Base-by-base conservation (phyloP, 1,140 invertebrate species). In the Apis laboriosa region DNA sequence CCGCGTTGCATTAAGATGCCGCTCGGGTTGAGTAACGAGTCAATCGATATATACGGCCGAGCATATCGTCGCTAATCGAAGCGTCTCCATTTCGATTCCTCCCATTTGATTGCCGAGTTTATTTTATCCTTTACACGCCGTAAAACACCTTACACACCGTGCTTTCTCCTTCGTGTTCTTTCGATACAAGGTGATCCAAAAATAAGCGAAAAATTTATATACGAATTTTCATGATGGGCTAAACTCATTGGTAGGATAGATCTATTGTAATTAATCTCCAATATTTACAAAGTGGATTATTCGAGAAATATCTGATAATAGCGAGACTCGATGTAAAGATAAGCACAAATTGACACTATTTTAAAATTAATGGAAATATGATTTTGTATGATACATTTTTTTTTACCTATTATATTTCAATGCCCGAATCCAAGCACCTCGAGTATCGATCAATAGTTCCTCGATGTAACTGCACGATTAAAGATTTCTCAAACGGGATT, bases 1-100 rank as follows among this genome's bases (percentile, higher is more conserved):
- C 34, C 64, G 63, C 70, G 79, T 64, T 86, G 61, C 61, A 86
- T 80, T 87, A 86, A 83, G 76, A 84, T 21, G 80, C 51, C 55
- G 60, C 63, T 78, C 55, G 24, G 21, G 64, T 74, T 34, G 75
- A 77, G 78, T 74, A 68, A 67, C 77, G 55, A 79, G 71, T 51
- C 56, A 76, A 86, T 86, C 80, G 84, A 67, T 72, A 76, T 55
- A 43, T 19, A 43, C 34, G 17, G 61, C 58, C n/a, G 21, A 5
- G 17, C 17, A 28, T 28, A 60, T 61, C 77, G 55, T 9, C 21
- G 11, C 28, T 28, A 73, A 73, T 80, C 70, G 68, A 28, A 13
- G 11, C 49, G 24, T 55, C 56, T 56, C 28, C 19, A 24, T 66
- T 80, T 34, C 11, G 3, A 5, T 73, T 17, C 28, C 43, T 53